Percentiles rank a stretch among this genome's conserved stretches.
Conservation (phyloP, 2,888 invertebrate genomes). For the Drosophila siamana region DNA sequence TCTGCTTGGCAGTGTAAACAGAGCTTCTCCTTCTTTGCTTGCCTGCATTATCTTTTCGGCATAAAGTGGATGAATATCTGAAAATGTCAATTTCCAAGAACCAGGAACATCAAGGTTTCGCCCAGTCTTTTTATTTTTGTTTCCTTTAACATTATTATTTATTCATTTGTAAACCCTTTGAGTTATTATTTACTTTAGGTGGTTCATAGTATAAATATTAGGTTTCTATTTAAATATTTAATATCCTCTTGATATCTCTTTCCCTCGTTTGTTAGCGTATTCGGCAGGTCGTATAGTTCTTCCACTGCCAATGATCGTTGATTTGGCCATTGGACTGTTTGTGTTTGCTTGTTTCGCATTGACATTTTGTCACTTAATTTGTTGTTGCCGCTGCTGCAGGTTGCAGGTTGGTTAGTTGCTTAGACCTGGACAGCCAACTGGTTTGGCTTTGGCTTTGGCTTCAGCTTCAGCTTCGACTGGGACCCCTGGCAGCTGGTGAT, state of each 20-base stretch:
- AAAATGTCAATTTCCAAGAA: not conserved
- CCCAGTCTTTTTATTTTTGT: not conserved
- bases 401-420: conserved; percentile 50
- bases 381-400: conserved; percentile 49
- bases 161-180: no score
- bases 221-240: not conserved
- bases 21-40: not conserved
- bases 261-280: conserved; percentile 28
- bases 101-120: not conserved
- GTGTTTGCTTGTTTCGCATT: conserved; percentile 61
- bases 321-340: conserved; percentile 41
- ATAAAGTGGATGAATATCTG: conserved; percentile 8
- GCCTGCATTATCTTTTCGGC: not conserved
- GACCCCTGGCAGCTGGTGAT: conserved; percentile 43
- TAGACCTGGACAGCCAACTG: conserved; percentile 50
- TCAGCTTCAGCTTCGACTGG: not conserved
- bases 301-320: conserved; percentile 33
- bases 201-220: not conserved
- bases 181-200: no score
- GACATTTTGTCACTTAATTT: conserved; percentile 83
- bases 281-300: not conserved
- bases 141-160: not conserved
- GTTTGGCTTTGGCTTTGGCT: conserved; percentile 31
- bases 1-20: conserved; percentile 2
- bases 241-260: no score